These are phyloP conservation scores for Staurois parvus DNA, from an alignment of 2,797 vertebrate species.

Conservation along the genomic window DNA sequence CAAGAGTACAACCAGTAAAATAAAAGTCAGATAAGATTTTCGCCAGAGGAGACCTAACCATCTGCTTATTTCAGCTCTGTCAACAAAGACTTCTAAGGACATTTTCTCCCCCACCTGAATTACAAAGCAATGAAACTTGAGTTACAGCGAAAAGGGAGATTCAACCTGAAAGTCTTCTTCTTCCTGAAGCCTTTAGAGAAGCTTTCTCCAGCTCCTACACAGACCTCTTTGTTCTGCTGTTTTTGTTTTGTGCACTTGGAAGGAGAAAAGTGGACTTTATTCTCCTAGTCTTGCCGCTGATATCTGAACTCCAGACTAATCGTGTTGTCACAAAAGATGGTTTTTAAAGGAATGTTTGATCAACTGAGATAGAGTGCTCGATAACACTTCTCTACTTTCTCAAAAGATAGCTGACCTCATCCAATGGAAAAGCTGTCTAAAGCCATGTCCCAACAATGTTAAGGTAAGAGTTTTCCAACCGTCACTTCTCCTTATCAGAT, in stretches of 20 bases:
- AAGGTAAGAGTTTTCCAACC: neutral
- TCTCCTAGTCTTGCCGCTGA: slow-evolving; percentile 22
- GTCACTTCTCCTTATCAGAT: slow-evolving; percentile 1
- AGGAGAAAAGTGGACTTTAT: slow-evolving; percentile 42
- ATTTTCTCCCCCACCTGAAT: neutral
- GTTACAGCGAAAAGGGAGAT: neutral
- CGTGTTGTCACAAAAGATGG: slow-evolving; percentile 44
- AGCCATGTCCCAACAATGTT: neutral
- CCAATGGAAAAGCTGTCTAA: neutral
- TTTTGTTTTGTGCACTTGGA: slow-evolving; percentile 46
- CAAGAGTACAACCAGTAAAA: neutral
- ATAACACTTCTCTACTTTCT: slow-evolving; percentile 31
- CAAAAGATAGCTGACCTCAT: slow-evolving; percentile 21
- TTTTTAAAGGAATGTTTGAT: slow-evolving; percentile 43
- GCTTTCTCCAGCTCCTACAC: neutral
- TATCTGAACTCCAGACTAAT: slow-evolving; percentile 43
- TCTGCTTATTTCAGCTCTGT: slow-evolving; percentile 8
- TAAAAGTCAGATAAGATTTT: slow-evolving; percentile 14
- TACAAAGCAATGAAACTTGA: slow-evolving; percentile 14
- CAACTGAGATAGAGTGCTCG: slow-evolving; percentile 45
- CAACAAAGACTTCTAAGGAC: slow-evolving; percentile 20
- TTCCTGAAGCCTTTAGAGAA: neutral
- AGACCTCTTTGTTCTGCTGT: slow-evolving; percentile 34
- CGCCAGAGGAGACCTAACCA: slow-evolving; percentile 7
- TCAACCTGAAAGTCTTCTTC: slow-evolving; percentile 25